Base-by-base conservation (phyloP, 2,797 vertebrate genomes). In the Oryzias sinensis region DNA sequence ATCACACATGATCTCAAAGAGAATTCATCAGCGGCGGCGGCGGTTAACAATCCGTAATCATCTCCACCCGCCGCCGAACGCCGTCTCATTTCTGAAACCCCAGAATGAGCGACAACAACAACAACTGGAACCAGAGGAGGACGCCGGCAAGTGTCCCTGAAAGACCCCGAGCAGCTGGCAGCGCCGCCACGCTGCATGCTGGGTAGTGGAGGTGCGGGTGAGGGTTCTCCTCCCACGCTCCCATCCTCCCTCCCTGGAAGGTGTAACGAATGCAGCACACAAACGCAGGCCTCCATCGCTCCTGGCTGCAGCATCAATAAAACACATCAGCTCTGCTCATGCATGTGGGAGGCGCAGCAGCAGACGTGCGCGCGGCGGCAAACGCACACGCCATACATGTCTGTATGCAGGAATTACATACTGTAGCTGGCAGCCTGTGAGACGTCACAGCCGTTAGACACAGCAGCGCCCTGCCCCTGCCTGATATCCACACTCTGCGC, bases 1-100 rank as follows among this genome's bases (percentile, higher is more conserved):
- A 82, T 86, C 81, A 72, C 71, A 81, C 67, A 81, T 74, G 72
- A 80, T 83, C 80, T 85, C 77, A 80, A 78, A 77, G 78, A 70
- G 77, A 86, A 86, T 85, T 81, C 76, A 84, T 84, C 77, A 81
- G 71, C 84, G 69, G 76, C 74, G 69, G 76, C 74, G 70, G 55
- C 59, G 72, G 47, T 68, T 72, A 72, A 77, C 72, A 65, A 74
- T 75, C 72, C 52, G 65, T 59, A 79, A 80, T 82, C 80, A 72
- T 56, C 53, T 62, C 67, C 75, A 61, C 46, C 75, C 70, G 58
- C 64, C 20, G 46, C 67, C 53, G 73, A 66, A 75, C 58, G 68
- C 57, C 9, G 44, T 53, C 60, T 68, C 7, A 69, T 74, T 80
- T 60, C 65, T 57, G 18, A 59, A 71, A 69, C 63, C 27, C 56